Base-by-base conservation (phyloP, 2,797 vertebrate species). In the Sandelia bainsii region DNA sequence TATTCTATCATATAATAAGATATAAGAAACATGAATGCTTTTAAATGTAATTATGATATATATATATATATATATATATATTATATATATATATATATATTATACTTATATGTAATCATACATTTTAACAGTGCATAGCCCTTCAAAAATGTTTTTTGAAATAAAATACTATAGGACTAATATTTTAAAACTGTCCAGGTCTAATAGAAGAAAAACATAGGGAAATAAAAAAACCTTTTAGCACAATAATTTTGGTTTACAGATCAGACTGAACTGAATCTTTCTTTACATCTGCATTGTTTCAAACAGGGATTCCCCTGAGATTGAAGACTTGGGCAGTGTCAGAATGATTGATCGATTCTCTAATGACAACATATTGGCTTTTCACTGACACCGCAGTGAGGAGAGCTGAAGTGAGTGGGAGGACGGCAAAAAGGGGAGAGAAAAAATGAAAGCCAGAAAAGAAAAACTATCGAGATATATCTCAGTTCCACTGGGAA, bases 331-430 rank as follows among this genome's bases (percentile, higher is more conserved):
- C 75, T 67, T 62, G 84, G 60, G 70, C 77, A 66, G 70, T 53
- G 73, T 75, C 82, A 77, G 65, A n/a, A 39, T 75, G 77, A 89
- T 70, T 76, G 80, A 88, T 89, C 27, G 62, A 76, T 78, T 64
- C 72, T 69, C 62, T 80, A 71, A 32, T 86, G 87, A 88, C 79
- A 88, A 81, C 75, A 73, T 79, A 81, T 89, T 89, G 84, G 79
- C 67, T 75, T 81, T 86, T 86, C 75, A 73, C 80, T 62, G 62
- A 72, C 66, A 62, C 20, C 72, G 82, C 50, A 72, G 76, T 72
- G 68, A 60, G 25, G 45, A 65, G 59, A 50, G 53, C 65, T 76
- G 32, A 74, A 49, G 32, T 45, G 44, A 42, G 70, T 49, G 37
- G 66, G 71, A 25, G 42, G 57, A 34, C 66, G 45, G 22, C 34